These are phyloP conservation scores for Ceratitis capitata DNA, from an alignment of 1,140 invertebrate genomes.

Conservation along the genomic window DNA sequence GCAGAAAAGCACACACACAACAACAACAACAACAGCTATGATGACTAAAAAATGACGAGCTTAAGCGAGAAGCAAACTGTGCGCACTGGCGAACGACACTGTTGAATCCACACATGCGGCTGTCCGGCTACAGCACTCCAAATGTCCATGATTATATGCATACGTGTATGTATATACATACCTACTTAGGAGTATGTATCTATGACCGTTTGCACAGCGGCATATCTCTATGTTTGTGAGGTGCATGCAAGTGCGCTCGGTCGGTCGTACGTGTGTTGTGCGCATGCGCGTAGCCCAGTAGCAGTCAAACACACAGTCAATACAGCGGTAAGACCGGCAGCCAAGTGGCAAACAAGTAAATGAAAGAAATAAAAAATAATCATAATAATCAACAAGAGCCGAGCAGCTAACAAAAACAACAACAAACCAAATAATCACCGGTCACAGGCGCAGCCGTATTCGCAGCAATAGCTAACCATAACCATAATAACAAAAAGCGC, in stretches of 20 bases:
- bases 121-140: too few relatives aligned
- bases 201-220: neutral
- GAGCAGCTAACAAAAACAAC: neutral
- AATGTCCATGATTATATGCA: neutral
- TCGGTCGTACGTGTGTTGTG: slow-evolving; percentile 5
- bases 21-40: neutral
- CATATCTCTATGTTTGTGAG: neutral
- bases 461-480: neutral
- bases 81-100: too few relatives aligned
- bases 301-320: neutral
- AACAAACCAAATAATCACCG: neutral
- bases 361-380: slow-evolving; percentile 4
- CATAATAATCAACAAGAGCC: slow-evolving; percentile 2
- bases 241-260: neutral
- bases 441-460: neutral
- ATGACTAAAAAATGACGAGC: neutral
- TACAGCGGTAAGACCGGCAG: slow-evolving; percentile 10
- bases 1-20: neutral
- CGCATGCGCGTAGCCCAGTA: neutral
- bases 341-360: slow-evolving; percentile 1
- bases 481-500: slow-evolving; percentile 5
- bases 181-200: neutral
- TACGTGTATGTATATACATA: neutral
- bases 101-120: neutral
- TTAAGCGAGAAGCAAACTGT: neutral